These are phyloP conservation scores for Coracias cyanogaster DNA, from an alignment of 2,797 vertebrate genomes.

Conservation along the genomic window DNA sequence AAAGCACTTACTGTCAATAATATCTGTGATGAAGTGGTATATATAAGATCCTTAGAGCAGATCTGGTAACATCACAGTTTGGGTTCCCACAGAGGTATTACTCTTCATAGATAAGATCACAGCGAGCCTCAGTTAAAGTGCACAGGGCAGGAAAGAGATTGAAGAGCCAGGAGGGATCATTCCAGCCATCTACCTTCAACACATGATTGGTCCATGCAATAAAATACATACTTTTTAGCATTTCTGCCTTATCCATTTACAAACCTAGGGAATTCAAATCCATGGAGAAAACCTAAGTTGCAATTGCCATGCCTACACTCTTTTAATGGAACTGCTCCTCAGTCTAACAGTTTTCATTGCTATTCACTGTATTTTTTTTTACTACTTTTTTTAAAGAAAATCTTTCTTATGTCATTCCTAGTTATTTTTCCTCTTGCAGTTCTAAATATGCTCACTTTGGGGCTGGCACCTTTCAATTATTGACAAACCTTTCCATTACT, in stretches of 20 bases:
- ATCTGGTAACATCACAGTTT: neutral
- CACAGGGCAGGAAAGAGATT: neutral
- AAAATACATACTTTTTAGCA: neutral
- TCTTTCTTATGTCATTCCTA: neutral
- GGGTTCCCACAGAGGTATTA: neutral
- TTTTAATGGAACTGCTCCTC: neutral
- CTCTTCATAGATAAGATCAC: neutral
- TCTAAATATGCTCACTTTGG: neutral
- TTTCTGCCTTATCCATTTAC: neutral
- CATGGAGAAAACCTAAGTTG: neutral
- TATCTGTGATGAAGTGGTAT: neutral
- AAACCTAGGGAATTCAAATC: neutral
- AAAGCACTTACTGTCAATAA: constrained; percentile 48
- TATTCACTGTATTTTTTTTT: neutral
- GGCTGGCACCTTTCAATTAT: neutral
- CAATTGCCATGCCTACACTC: neutral
- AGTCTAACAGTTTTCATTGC: neutral
- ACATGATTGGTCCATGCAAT: neutral
- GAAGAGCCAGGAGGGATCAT: neutral
- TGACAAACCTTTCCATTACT: neutral
- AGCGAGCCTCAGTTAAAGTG: neutral
- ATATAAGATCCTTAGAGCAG: neutral
- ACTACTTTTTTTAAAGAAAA: neutral
- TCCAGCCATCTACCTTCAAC: neutral
- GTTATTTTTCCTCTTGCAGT: neutral